Percentiles rank a stretch among this genome's conserved stretches.
These are phyloP conservation scores for Pachymerium ferrugineum DNA, from an alignment of 2,888 invertebrate genomes.

Conservation along the genomic window DNA sequence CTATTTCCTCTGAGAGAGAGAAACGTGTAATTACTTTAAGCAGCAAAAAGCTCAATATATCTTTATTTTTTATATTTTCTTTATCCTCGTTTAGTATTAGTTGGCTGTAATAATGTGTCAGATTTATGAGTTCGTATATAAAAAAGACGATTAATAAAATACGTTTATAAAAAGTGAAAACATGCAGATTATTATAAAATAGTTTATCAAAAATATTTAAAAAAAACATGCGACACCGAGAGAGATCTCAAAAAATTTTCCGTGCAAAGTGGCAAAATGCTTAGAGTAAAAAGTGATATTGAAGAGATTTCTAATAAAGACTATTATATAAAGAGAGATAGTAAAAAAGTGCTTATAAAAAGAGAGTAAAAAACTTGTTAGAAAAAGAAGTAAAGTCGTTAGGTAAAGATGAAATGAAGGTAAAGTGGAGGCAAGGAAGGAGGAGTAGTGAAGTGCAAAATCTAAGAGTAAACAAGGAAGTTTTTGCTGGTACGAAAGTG, in stretches of 20 bases:
- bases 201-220: background rate
- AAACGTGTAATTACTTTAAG: background rate
- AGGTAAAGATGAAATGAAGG: constrained; percentile 5
- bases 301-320: background rate
- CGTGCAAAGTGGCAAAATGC: background rate
- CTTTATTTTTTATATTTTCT: background rate
- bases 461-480: background rate
- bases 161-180: background rate
- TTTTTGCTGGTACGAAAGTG: constrained; percentile 5
- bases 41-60: background rate
- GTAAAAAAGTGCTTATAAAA: constrained; percentile 15
- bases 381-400: constrained; percentile 6
- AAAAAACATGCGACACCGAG: constrained; percentile 24
- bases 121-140: constrained; percentile 12
- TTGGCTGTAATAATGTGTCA: background rate
- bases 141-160: background rate
- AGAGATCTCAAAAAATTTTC: background rate
- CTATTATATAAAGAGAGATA: background rate
- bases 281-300: constrained; percentile 18
- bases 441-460: background rate
- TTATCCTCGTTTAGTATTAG: background rate
- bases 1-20: background rate
- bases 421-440: background rate
- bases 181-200: constrained; percentile 28
- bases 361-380: constrained; percentile 4